These are phyloP conservation scores for Sinodicranocentrus sp. DNA, from an alignment of 2,888 invertebrate genomes.

Conservation along the genomic window DNA sequence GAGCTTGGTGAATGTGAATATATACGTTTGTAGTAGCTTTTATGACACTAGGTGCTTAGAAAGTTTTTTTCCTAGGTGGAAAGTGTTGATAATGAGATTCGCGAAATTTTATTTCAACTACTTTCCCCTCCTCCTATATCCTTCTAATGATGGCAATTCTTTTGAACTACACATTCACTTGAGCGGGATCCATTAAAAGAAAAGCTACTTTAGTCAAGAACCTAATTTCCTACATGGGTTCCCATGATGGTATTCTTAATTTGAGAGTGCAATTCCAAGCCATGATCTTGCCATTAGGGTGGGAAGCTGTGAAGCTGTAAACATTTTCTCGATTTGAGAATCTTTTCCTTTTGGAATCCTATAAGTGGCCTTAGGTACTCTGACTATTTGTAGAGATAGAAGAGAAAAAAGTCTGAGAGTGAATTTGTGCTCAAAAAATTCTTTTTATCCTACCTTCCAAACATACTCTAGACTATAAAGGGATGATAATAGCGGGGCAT, in stretches of 20 bases:
- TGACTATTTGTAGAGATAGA: no score
- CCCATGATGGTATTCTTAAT: constrained; percentile 38
- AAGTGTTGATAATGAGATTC: constrained; percentile 39
- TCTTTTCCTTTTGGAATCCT: background rate
- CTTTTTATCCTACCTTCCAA: no score
- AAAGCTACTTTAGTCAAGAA: background rate
- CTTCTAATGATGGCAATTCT: constrained; percentile 29
- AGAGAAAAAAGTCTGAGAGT: no score
- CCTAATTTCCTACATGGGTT: constrained; percentile 12
- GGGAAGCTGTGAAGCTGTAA: constrained; percentile 7
- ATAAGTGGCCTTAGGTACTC: background rate
- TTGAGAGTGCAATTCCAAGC: constrained; percentile 15
- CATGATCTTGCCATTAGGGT: constrained; percentile 24
- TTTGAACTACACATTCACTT: constrained; percentile 16
- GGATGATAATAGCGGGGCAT: no score
- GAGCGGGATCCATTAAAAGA: constrained; percentile 5
- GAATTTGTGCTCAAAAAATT: no score
- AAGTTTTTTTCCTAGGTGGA: constrained; percentile 25
- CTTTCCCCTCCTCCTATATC: background rate
- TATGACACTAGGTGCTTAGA: background rate
- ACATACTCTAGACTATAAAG: no score
- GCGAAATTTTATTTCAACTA: constrained; percentile 18
- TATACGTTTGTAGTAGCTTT: no score
- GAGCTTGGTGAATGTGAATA: no score
- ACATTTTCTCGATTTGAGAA: constrained; percentile 13